phyloP scores from a whole-genome alignment of 2,797 vertebrate genomes.

The Discoglossus pictus region DNA sequence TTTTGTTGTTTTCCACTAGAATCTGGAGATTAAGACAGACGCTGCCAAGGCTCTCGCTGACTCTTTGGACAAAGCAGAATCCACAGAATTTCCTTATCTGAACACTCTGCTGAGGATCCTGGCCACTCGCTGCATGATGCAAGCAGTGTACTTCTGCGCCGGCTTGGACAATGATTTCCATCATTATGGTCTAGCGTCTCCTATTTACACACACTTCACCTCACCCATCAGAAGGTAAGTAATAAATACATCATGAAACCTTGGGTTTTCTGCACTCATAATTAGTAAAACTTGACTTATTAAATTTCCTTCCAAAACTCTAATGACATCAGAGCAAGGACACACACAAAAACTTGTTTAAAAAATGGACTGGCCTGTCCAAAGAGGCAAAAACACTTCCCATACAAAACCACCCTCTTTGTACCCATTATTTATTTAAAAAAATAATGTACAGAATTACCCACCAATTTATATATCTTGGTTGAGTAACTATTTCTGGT shows the following conservation, averaged over 20 bases:
- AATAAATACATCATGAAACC: not conserved
- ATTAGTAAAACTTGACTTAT: too few relatives aligned
- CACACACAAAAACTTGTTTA: too few relatives aligned
- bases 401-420: too few relatives aligned
- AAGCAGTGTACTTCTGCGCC: slow-evolving; percentile 96
- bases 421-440: too few relatives aligned
- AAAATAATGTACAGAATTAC: too few relatives aligned
- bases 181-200: slow-evolving; percentile 94
- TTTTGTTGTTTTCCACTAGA: slow-evolving; percentile 63
- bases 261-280: slow-evolving; percentile 23
- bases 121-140: slow-evolving; percentile 98
- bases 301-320: too few relatives aligned
- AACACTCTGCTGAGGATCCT: slow-evolving; percentile 92
- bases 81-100: slow-evolving; percentile 82
- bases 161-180: slow-evolving; percentile 97
- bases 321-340: too few relatives aligned
- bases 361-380: too few relatives aligned
- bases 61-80: slow-evolving; percentile 83
- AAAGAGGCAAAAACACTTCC: too few relatives aligned
- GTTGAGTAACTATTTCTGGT: too few relatives aligned
- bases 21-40: slow-evolving; percentile 84
- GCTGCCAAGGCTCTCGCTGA: slow-evolving; percentile 93
- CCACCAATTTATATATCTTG: too few relatives aligned
- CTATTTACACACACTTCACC: slow-evolving; percentile 98
- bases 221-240: slow-evolving; percentile 94